A percentile compares a stretch with the other conserved stretches of the same genome.
Conservation (phyloP, 2,113 vertebrate species). For the Sigmodon hispidus region DNA sequence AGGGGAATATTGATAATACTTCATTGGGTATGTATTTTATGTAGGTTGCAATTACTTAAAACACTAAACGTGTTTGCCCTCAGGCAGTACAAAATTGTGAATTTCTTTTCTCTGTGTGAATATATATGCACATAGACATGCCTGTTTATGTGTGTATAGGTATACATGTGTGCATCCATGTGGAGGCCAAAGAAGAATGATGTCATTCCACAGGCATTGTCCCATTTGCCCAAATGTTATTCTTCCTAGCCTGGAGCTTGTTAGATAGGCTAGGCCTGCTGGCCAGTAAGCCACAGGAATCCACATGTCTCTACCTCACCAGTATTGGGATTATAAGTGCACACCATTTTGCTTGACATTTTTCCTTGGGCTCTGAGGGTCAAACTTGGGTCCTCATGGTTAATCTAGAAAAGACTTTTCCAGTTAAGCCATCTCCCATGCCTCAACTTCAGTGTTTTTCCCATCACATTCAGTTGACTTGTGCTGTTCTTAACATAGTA, state of each 20-base stretch:
- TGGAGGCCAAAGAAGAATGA: not conserved
- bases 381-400: not conserved
- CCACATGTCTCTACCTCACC: not conserved
- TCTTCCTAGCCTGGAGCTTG: not conserved
- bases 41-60: not conserved
- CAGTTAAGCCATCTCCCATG: not conserved
- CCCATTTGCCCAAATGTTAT: not conserved
- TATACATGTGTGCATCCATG: not conserved
- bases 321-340: not conserved
- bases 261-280: not conserved
- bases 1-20: not conserved
- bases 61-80: not conserved
- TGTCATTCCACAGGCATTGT: not conserved
- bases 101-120: not conserved
- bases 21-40: not conserved
- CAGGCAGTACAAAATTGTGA: not conserved
- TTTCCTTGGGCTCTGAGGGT: not conserved
- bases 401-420: not conserved
- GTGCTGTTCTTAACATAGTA: not conserved
- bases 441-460: not conserved
- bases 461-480: accelerated
- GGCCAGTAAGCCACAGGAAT: not conserved
- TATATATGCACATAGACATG: not conserved
- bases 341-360: not conserved
- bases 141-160: not conserved